A percentile compares a stretch with the other conserved stretches of the same genome.
Conservation (phyloP, 2,113 vertebrate species). For the Cyphomyrus discorhynchus region DNA sequence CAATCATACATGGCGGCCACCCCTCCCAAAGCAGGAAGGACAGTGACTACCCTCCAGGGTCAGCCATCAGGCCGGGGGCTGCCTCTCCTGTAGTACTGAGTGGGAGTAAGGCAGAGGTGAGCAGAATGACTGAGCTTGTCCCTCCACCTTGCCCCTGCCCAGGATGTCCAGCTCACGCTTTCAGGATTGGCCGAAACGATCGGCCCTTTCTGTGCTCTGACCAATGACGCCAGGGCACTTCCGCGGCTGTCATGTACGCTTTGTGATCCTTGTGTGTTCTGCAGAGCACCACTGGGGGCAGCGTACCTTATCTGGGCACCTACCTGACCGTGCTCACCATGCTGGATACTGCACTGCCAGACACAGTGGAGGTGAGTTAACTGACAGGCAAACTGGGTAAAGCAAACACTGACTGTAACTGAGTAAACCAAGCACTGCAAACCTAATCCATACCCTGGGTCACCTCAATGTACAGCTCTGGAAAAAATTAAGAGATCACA, state of each 20-base stretch:
- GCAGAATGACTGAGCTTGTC: background rate
- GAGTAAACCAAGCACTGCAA: background rate
- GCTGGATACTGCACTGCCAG: slow-evolving; percentile 78
- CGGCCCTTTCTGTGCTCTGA: background rate
- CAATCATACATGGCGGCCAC: background rate
- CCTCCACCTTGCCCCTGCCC: background rate
- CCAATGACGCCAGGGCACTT: background rate
- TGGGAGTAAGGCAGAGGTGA: background rate
- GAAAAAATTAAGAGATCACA: too few species aligned
- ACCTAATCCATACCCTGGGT: background rate
- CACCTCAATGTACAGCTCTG: background rate
- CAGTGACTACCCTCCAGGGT: background rate
- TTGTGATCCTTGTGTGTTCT: background rate
- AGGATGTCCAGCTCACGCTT: background rate
- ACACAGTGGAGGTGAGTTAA: slow-evolving; percentile 65
- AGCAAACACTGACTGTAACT: background rate
- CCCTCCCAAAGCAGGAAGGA: background rate
- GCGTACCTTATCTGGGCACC: slow-evolving; percentile 78
- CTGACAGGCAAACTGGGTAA: background rate
- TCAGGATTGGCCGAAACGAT: background rate
- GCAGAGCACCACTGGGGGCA: slow-evolving; percentile 54
- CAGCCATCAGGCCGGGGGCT: background rate
- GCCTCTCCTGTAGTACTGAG: background rate
- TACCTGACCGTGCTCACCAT: slow-evolving; percentile 81
- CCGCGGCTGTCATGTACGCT: background rate